phyloP scores from a whole-genome alignment of 2,888 invertebrate genomes.

The Sesamia inferens region DNA sequence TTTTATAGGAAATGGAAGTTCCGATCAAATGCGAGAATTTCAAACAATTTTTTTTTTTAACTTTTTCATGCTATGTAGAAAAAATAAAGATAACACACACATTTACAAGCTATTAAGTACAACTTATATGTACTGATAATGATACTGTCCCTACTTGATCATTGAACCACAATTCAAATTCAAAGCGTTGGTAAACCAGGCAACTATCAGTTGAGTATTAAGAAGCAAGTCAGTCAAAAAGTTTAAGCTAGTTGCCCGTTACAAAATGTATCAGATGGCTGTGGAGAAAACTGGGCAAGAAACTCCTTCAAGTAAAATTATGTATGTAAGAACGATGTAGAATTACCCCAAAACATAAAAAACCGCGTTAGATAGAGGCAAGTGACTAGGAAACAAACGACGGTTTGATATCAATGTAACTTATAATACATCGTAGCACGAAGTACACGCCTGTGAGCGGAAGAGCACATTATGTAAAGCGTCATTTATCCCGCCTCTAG shows the following conservation, averaged over 20 bases:
- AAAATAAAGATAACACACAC: not conserved
- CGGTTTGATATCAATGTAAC: slow-evolving; percentile 26
- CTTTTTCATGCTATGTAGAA: too few species aligned
- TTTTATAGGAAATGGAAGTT: too few species aligned
- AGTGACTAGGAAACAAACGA: slow-evolving; percentile 9
- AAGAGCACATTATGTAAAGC: slow-evolving; percentile 48
- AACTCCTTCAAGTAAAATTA: not conserved
- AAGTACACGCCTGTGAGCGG: slow-evolving; percentile 36
- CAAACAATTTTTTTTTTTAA: not conserved
- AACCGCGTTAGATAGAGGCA: not conserved
- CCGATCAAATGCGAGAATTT: not conserved
- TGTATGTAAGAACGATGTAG: not conserved
- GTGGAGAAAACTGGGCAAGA: not conserved
- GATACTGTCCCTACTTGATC: not conserved
- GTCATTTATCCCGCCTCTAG: slow-evolving; percentile 19
- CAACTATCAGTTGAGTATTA: not conserved
- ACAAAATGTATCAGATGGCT: not conserved
- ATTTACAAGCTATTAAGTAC: not conserved
- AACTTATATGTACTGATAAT: too few species aligned
- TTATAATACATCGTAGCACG: slow-evolving; percentile 24
- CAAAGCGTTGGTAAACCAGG: not conserved
- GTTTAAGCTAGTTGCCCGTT: not conserved
- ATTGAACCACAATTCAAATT: not conserved
- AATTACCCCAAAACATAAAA: not conserved
- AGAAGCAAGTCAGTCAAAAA: not conserved